Conservation (phyloP, 1,140 invertebrate species). For the Hylaeus volcanicus region DNA sequence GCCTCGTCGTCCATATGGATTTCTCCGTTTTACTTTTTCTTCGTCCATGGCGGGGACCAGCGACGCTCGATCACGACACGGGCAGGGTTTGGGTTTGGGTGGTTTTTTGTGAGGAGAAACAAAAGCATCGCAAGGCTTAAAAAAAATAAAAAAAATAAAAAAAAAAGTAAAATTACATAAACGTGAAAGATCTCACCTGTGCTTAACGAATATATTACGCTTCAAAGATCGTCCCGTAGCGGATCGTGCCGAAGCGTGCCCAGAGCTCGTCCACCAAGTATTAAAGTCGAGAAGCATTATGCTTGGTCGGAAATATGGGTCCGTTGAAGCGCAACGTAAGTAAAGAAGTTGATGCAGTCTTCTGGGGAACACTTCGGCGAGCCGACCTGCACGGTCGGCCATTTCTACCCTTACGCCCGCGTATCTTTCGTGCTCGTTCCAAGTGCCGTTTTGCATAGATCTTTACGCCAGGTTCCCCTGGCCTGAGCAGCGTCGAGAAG, state of each 20-base stretch:
- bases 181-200: neutral
- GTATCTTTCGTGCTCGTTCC: neutral
- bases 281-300: conserved; percentile 15
- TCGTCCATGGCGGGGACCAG: too few relatives aligned
- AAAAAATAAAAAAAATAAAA: too few relatives aligned
- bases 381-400: neutral
- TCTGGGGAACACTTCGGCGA: neutral
- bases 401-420: neutral
- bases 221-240: neutral
- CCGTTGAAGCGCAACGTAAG: neutral
- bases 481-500: neutral
- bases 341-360: conserved; percentile 26
- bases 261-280: neutral
- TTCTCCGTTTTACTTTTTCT: too few relatives aligned
- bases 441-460: conserved; percentile 42
- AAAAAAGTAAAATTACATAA: neutral
- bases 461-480: neutral
- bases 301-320: neutral
- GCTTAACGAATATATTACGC: conserved; percentile 22
- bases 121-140: too few relatives aligned
- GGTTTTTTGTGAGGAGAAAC: too few relatives aligned
- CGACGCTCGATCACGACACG: too few relatives aligned
- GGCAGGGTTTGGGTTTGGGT: too few relatives aligned
- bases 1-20: neutral
- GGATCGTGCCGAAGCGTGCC: neutral